Percentiles rank a stretch among this genome's conserved stretches.
Conservation (phyloP, 2,797 vertebrate species). For the Chaetophractus vellerosus region DNA sequence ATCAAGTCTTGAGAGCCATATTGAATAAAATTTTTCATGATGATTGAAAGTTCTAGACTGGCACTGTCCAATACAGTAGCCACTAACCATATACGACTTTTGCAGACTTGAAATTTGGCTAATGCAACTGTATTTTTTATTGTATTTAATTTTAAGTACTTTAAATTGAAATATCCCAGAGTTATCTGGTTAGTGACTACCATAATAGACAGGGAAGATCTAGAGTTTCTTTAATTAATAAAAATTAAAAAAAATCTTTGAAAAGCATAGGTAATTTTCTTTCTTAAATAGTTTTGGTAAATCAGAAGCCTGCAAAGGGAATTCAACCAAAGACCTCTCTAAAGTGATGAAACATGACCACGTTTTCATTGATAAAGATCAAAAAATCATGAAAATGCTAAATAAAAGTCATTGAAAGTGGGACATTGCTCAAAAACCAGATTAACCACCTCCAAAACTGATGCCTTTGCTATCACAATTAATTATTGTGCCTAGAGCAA, state of each 20-base stretch:
- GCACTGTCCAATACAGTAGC: background rate
- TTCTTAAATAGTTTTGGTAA: background rate
- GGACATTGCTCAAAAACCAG: background rate
- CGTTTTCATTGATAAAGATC: background rate
- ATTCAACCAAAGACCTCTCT: background rate
- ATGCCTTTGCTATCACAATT: background rate
- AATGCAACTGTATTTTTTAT: background rate
- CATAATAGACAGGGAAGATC: background rate
- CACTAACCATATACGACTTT: background rate
- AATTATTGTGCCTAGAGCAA: background rate
- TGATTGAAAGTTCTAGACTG: background rate
- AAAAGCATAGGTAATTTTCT: background rate
- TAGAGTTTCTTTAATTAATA: background rate
- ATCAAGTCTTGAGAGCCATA: background rate
- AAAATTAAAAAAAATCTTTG: too few species aligned
- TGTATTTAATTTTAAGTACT: background rate
- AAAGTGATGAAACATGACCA: background rate
- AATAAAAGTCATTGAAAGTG: background rate
- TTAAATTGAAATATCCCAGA: slow-evolving; percentile 7
- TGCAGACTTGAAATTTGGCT: background rate
- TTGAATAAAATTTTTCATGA: background rate
- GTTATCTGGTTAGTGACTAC: background rate
- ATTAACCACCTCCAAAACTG: background rate
- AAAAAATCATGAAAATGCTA: background rate
- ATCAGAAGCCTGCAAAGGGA: background rate